Conservation (phyloP, 2,113 vertebrate genomes). For the Cololabis saira region DNA sequence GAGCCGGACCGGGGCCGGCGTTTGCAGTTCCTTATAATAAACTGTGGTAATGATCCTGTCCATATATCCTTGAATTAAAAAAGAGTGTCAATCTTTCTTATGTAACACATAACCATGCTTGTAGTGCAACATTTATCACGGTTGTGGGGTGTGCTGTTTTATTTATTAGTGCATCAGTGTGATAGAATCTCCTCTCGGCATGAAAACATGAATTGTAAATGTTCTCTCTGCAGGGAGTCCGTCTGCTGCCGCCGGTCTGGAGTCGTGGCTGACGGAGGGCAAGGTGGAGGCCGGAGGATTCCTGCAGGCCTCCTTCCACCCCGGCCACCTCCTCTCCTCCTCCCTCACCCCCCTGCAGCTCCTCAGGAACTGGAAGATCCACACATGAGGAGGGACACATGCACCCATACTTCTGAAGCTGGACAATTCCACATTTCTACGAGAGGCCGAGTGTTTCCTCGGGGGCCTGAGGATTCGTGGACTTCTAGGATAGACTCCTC, state of each 20-base stretch:
- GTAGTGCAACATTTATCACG: not conserved
- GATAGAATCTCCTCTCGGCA: not conserved
- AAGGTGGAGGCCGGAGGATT: slow-evolving; percentile 53
- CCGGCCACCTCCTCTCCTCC: slow-evolving; percentile 29
- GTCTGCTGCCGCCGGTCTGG: slow-evolving; percentile 70
- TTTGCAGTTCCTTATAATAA: no score
- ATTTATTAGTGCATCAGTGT: not conserved
- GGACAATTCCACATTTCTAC: slow-evolving; percentile 13
- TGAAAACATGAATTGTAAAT: not conserved
- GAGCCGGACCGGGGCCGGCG: no score
- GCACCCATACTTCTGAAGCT: slow-evolving; percentile 19
- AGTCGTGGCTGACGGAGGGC: slow-evolving; percentile 69
- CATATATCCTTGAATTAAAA: no score
- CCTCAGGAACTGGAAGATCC: slow-evolving; percentile 84
- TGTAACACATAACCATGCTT: no score
- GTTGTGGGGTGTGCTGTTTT: not conserved
- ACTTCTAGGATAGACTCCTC: slow-evolving; percentile 5
- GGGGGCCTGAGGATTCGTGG: not conserved
- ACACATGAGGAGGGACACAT: slow-evolving; percentile 64
- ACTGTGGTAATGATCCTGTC: no score
- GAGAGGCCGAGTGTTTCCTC: not conserved
- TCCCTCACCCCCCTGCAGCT: slow-evolving; percentile 59
- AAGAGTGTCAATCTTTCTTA: no score
- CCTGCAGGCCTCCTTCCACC: slow-evolving; percentile 38
- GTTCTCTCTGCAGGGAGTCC: slow-evolving; percentile 63